phyloP scores from a whole-genome alignment of 2,797 vertebrate species.

The Phoebastria nigripes region DNA sequence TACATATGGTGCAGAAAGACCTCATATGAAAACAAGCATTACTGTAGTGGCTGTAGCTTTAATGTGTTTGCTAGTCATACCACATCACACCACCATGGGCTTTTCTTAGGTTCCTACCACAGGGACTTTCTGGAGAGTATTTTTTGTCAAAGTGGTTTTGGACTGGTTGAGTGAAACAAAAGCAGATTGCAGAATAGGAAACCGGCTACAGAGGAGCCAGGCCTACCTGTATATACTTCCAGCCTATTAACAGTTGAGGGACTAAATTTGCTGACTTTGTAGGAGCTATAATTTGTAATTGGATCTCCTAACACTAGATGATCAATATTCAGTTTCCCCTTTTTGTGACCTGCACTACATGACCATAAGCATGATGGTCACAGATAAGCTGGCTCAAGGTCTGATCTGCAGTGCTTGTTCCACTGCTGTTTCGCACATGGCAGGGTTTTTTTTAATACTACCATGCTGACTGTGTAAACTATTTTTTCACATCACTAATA shows the following conservation, averaged over 20 bases:
- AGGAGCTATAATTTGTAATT: neutral
- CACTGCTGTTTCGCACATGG: accelerated
- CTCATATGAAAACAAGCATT: neutral
- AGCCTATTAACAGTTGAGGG: neutral
- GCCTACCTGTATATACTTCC: neutral
- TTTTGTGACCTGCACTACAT: neutral
- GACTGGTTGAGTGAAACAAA: neutral
- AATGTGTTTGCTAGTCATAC: neutral
- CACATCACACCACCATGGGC: accelerated
- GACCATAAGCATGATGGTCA: neutral
- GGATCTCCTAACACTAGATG: neutral
- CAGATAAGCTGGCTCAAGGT: neutral
- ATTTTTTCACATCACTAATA: neutral
- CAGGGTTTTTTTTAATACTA: neutral
- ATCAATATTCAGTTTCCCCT: neutral
- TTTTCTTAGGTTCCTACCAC: neutral
- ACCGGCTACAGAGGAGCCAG: accelerated
- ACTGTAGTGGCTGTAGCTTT: neutral
- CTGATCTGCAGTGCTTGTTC: neutral
- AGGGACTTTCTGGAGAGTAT: neutral
- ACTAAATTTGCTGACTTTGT: neutral
- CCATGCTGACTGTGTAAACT: neutral
- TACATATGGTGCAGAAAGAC: neutral
- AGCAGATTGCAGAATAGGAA: neutral
- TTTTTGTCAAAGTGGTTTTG: neutral